A percentile compares a stretch with the other conserved stretches of the same genome.
Conservation (phyloP, 2,113 vertebrate genomes). For the Spermophilus dauricus region DNA sequence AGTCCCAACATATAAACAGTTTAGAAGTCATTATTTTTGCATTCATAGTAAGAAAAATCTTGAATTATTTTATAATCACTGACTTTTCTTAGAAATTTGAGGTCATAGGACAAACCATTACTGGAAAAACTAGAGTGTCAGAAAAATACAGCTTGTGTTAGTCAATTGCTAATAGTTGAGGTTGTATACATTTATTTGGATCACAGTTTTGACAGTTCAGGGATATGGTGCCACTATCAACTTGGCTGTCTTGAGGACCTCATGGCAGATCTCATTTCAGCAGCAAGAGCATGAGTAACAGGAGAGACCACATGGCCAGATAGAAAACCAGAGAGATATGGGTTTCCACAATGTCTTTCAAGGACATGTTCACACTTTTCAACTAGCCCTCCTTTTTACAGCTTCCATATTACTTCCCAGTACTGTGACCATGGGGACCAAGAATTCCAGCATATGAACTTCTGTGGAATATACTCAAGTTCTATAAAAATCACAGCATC, state of each 20-base stretch:
- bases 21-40: background rate
- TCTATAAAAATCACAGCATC: background rate
- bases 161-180: background rate
- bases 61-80: background rate
- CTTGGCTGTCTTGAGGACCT: background rate
- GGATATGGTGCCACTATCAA: too few relatives aligned
- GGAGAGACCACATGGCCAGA: too few relatives aligned
- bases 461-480: background rate
- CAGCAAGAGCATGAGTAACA: background rate
- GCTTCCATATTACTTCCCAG: background rate
- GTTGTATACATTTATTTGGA: background rate
- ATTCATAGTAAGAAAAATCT: background rate
- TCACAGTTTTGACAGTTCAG: background rate
- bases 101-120: background rate
- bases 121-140: background rate
- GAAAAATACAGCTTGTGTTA: background rate
- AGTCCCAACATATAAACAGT: background rate
- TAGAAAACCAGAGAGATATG: background rate
- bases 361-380: too few relatives aligned
- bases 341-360: background rate
- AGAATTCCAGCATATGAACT: background rate
- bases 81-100: background rate
- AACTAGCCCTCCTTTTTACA: background rate
- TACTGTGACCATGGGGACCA: background rate
- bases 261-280: background rate